Evolutionary conservation across 2,888 invertebrate genomes (phyloP).

Genomic region (Theodoxus fluviatilis): DNA sequence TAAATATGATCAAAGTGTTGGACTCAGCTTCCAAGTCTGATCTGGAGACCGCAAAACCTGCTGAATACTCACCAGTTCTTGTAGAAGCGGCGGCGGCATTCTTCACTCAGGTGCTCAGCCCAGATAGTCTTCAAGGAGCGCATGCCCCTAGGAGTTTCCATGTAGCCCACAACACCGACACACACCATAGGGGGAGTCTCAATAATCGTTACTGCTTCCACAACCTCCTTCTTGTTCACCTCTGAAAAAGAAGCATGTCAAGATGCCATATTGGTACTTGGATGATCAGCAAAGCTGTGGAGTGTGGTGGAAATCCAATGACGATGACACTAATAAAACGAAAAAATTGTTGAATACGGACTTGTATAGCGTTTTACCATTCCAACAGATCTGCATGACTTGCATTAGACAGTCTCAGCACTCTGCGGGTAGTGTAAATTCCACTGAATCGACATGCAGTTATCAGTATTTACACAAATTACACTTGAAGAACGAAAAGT

Average conservation of each 20-base stretch:
- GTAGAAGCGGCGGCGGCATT: conserved; percentile 98
- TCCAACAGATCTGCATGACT: too few relatives aligned
- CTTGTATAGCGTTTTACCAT: too few relatives aligned
- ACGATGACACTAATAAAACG: too few relatives aligned
- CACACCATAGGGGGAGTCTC: conserved; percentile 98
- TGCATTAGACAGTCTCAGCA: too few relatives aligned
- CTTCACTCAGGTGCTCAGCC: conserved; percentile 99
- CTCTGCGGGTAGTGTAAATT: too few relatives aligned
- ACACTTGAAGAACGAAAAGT: neutral
- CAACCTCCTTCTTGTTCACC: conserved; percentile 99
- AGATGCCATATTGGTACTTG: too few relatives aligned
- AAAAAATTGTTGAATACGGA: too few relatives aligned
- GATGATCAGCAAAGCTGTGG: too few relatives aligned
- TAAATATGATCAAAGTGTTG: too few relatives aligned
- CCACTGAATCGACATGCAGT: too few relatives aligned
- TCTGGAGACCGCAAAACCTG: neutral
- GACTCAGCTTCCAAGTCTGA: neutral
- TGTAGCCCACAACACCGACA: conserved; percentile 97
- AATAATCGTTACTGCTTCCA: conserved; percentile 96
- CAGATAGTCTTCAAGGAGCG: conserved; percentile 94
- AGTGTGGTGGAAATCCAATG: too few relatives aligned
- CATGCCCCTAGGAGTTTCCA: conserved; percentile 97
- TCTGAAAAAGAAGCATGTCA: conserved; percentile 78
- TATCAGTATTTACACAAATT: too few relatives aligned
- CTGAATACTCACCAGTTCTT: conserved; percentile 91